These are phyloP conservation scores for Rhinopomastus cyanomelas DNA, from an alignment of 2,113 vertebrate species.

Conservation along the genomic window DNA sequence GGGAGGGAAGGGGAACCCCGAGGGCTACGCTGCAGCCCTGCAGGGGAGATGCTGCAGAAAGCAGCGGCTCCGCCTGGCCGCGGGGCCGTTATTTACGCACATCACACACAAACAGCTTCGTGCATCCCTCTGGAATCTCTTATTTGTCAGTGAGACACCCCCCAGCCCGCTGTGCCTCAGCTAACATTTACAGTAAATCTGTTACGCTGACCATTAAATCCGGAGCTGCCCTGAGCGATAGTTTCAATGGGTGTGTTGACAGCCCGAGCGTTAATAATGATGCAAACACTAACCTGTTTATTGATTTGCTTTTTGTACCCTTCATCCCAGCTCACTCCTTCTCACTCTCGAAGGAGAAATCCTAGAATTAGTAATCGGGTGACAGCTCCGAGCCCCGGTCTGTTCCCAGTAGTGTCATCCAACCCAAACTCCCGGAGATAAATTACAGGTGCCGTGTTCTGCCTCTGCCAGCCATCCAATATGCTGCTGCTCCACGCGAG, in stretches of 20 bases:
- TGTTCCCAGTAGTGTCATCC: slow-evolving; percentile 80
- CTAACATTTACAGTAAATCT: slow-evolving; percentile 85
- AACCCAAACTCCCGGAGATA: slow-evolving; percentile 78
- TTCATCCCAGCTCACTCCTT: slow-evolving; percentile 78
- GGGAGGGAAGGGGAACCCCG: neutral
- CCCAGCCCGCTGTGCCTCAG: slow-evolving; percentile 56
- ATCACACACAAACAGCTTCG: slow-evolving; percentile 63
- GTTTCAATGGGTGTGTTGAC: slow-evolving; percentile 80
- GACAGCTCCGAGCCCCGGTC: slow-evolving; percentile 72
- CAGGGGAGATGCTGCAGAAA: neutral
- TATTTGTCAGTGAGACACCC: slow-evolving; percentile 70
- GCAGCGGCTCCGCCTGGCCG: neutral
- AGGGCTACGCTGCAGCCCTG: neutral
- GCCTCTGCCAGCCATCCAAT: slow-evolving; percentile 79
- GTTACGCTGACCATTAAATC: slow-evolving; percentile 82
- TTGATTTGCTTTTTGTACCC: slow-evolving; percentile 85
- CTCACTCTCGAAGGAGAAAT: slow-evolving; percentile 78
- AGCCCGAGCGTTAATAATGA: slow-evolving; percentile 82
- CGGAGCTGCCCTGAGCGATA: slow-evolving; percentile 76
- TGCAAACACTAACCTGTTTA: slow-evolving; percentile 84
- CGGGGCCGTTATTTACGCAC: slow-evolving; percentile 68
- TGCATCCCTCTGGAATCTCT: slow-evolving; percentile 60
- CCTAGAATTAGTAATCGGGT: slow-evolving; percentile 84
- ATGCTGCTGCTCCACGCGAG: slow-evolving; percentile 73
- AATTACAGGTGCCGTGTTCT: slow-evolving; percentile 76